Percentiles rank a stretch among this genome's conserved stretches.
phyloP scores from a whole-genome alignment of 2,888 invertebrate species.

The Gryllus longicercus region DNA sequence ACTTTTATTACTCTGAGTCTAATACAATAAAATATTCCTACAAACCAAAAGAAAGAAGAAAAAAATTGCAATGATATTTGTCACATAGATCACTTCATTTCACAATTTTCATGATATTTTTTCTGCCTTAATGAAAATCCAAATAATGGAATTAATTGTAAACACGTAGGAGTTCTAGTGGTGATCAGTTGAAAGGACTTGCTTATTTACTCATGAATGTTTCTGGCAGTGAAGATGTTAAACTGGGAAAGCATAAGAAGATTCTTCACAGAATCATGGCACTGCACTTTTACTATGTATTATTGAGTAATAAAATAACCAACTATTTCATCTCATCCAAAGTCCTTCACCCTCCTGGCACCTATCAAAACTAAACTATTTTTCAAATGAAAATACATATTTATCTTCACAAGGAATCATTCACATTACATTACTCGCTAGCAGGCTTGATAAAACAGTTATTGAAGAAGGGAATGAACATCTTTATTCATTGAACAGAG shows the following conservation, averaged over 20 bases:
- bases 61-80: too few relatives aligned
- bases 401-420: neutral
- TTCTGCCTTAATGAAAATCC: too few relatives aligned
- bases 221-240: neutral
- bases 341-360: neutral
- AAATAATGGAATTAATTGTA: too few relatives aligned
- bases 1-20: too few relatives aligned
- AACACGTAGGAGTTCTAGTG: too few relatives aligned
- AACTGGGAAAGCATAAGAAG: conserved; percentile 5
- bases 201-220: neutral
- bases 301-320: conserved; percentile 11
- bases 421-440: neutral
- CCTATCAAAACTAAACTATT: conserved; percentile 17
- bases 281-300: neutral
- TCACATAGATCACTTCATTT: too few relatives aligned
- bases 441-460: neutral
- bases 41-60: too few relatives aligned
- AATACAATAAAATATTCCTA: too few relatives aligned
- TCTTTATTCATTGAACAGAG: neutral
- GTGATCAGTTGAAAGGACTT: neutral
- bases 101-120: too few relatives aligned
- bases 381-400: conserved; percentile 17
- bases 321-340: neutral
- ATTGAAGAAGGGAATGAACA: neutral
- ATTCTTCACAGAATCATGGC: neutral